phyloP scores from a whole-genome alignment of 1,140 invertebrate species.

The Ceratitis capitata region DNA sequence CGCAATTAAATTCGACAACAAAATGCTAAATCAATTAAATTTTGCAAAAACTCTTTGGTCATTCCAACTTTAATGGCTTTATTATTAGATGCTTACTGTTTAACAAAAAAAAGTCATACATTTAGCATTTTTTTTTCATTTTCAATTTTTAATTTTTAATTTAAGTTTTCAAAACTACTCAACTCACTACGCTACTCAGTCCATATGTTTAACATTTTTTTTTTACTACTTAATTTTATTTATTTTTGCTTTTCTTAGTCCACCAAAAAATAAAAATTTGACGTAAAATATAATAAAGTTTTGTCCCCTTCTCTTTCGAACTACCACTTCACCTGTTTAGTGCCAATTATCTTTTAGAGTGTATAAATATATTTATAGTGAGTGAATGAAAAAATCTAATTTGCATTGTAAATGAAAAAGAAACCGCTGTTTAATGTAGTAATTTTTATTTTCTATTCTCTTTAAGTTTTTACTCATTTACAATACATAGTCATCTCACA shows the following conservation, averaged over 20 bases:
- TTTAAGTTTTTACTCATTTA: neutral
- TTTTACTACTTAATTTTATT: neutral
- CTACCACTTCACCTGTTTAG: neutral
- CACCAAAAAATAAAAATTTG: neutral
- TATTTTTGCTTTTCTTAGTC: neutral
- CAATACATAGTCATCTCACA: too few relatives aligned
- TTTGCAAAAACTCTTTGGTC: neutral
- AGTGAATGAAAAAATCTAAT: neutral
- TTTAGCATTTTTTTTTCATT: neutral
- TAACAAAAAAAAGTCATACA: neutral
- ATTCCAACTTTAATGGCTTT: neutral
- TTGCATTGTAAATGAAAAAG: neutral
- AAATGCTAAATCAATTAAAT: neutral
- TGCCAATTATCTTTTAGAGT: neutral
- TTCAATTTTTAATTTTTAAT: neutral
- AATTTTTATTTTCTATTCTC: neutral
- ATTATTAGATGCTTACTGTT: neutral
- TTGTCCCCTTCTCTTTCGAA: neutral
- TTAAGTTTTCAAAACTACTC: neutral
- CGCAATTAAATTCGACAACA: neutral
- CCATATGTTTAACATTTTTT: neutral
- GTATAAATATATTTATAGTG: neutral
- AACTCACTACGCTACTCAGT: too few relatives aligned
- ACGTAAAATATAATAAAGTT: neutral
- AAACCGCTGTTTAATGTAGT: neutral